Evolutionary conservation across 1,140 invertebrate genomes (phyloP), one percentile per base, ranked within the genome.

Genomic region (Aphis craccivora): DNA sequence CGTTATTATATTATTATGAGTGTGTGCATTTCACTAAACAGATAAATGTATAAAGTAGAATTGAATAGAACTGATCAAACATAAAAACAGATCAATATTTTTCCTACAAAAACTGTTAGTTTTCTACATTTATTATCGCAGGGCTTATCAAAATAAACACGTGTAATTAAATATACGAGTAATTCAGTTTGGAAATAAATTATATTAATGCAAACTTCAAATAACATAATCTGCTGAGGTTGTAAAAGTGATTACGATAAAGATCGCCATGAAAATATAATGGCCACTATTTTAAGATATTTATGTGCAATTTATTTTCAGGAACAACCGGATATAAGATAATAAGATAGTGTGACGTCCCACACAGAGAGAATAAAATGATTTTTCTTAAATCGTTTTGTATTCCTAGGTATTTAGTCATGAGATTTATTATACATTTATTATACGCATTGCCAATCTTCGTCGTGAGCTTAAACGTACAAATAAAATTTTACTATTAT

Each of bases 401-500:
- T 90, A 67, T 60, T 55, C 11, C 8, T 60, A 90, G 89, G 89
- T 43, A 4, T 76, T 76, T 25, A 43, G 22, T 53, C 20, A 1
- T 5, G 25, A 30, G 37, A 40, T 60, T 67, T 90, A 90, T 90
- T 86, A 86, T 14, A 86, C 83, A 25, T 40, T 40, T 40, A 40
- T 40, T 40, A 40, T 40, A 40, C 83, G 25, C 37, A 86, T 25
- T 25, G 37, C 25, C 40, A 86, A 90, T 60, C 0, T 43, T 90
- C 48, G 7, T 37, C 14, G 14, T 11, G 48, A 90, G 25, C 23
- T 76, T n/a, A 76, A 18, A 55, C 35, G n/a, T 53, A 23, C 22
- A 55, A 90, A 90, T 90, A 90, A 53, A 35, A 90, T 55, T 90
- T 55, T 90, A 90, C 23, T 90, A 40, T 55, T 90, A 53, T 86